These are phyloP conservation scores for Hipposideros armiger DNA, from an alignment of 2,113 vertebrate genomes.

Conservation along the genomic window DNA sequence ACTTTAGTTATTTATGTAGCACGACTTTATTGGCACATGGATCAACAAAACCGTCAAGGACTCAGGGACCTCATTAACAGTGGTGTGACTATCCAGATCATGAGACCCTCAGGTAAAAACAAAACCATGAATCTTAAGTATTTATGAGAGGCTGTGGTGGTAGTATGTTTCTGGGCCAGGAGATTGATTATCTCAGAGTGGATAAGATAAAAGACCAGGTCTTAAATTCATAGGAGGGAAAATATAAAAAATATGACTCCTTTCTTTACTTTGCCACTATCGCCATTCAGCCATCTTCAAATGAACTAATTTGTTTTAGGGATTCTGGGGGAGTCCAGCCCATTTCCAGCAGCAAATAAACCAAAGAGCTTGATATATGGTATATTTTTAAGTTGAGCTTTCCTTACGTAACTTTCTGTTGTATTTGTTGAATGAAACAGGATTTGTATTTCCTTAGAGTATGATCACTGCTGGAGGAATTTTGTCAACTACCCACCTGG, in stretches of 20 bases:
- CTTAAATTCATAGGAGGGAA: neutral
- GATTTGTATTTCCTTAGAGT: slow-evolving; percentile 78
- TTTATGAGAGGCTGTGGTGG: neutral
- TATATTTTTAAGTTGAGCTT: neutral
- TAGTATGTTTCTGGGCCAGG: neutral
- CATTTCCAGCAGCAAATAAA: neutral
- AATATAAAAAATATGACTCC: neutral
- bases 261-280: neutral
- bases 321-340: neutral
- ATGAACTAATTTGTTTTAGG: neutral
- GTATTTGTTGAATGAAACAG: neutral
- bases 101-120: slow-evolving; percentile 79
- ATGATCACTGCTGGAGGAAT: slow-evolving; percentile 81
- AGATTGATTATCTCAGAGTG: neutral
- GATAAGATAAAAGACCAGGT: neutral
- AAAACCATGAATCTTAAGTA: neutral
- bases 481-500: slow-evolving; percentile 76
- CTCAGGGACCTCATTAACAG: slow-evolving; percentile 63
- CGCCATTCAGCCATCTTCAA: neutral
- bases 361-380: neutral
- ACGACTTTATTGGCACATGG: slow-evolving; percentile 68
- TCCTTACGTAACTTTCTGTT: neutral
- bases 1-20: slow-evolving; percentile 77
- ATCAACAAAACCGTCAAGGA: slow-evolving; percentile 59
- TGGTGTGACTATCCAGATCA: slow-evolving; percentile 70